phyloP scores from a whole-genome alignment of 2,113 vertebrate species.

The Microcebus lehilahytsara region DNA sequence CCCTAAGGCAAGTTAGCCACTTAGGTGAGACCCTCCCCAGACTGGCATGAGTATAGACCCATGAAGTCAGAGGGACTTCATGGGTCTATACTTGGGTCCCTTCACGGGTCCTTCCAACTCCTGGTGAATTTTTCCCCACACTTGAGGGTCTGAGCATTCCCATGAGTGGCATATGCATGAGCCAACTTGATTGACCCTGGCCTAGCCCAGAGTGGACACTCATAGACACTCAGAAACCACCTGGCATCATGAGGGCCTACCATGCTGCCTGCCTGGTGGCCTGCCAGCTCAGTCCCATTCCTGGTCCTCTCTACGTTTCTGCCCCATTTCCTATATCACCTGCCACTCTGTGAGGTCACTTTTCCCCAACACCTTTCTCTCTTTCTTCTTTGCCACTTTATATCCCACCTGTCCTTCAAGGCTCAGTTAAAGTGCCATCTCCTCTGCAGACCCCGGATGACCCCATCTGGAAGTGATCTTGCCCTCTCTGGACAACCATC shows the following conservation, averaged over 20 bases:
- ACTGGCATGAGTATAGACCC: background rate
- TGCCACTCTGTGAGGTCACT: background rate
- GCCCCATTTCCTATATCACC: background rate
- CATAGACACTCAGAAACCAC: background rate
- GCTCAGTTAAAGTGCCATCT: background rate
- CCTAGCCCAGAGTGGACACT: background rate
- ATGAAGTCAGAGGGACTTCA: background rate
- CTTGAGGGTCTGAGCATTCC: background rate
- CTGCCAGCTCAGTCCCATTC: background rate
- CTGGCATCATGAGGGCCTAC: background rate
- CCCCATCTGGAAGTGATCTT: background rate
- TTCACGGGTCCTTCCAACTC: no score
- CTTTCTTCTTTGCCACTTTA: background rate
- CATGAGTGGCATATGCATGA: background rate
- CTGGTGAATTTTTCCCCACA: background rate
- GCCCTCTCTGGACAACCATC: background rate
- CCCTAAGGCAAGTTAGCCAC: background rate
- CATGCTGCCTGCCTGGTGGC: background rate
- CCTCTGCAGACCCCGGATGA: background rate
- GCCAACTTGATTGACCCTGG: background rate
- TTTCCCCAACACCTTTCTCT: background rate
- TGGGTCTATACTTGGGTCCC: no score
- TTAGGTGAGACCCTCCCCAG: background rate
- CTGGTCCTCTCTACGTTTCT: background rate
- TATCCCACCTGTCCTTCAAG: background rate